Percentiles rank a stretch among this genome's conserved stretches.
phyloP scores from a whole-genome alignment of 2,113 vertebrate genomes.

The Malurus melanocephalus region DNA sequence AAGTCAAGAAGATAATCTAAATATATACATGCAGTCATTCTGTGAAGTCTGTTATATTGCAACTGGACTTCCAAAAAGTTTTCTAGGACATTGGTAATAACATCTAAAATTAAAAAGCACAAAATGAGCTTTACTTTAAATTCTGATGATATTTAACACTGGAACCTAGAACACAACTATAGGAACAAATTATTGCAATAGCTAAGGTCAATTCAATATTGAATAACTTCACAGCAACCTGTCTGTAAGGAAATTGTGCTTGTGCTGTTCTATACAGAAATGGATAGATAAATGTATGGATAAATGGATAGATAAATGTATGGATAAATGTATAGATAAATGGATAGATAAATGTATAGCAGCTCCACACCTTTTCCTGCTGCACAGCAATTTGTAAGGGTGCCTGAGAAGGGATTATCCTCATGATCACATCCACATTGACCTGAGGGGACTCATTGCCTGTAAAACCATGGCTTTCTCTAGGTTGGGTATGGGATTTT shows the following conservation, averaged over 20 bases:
- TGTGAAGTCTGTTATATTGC: not conserved
- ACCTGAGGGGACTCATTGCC: not conserved
- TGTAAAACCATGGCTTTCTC: not conserved
- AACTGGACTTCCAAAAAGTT: not conserved
- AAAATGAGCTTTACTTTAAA: not conserved
- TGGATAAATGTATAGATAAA: too few species aligned
- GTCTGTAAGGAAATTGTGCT: not conserved
- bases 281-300: not conserved
- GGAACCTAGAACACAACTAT: not conserved
- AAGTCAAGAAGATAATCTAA: slow-evolving; percentile 29
- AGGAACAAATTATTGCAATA: not conserved
- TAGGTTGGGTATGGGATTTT: not conserved
- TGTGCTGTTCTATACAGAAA: not conserved
- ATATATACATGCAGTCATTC: not conserved
- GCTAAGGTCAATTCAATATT: not conserved
- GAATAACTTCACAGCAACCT: not conserved
- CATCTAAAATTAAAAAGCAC: not conserved
- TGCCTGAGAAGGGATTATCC: not conserved
- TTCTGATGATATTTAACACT: not conserved
- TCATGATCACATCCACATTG: not conserved
- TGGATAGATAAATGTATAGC: accelerated
- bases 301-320: not conserved
- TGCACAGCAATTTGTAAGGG: not conserved
- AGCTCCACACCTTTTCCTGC: not conserved
- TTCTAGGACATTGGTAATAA: not conserved